Conservation (phyloP, 2,888 invertebrate genomes). For the Leptarthrus brevirostris region DNA sequence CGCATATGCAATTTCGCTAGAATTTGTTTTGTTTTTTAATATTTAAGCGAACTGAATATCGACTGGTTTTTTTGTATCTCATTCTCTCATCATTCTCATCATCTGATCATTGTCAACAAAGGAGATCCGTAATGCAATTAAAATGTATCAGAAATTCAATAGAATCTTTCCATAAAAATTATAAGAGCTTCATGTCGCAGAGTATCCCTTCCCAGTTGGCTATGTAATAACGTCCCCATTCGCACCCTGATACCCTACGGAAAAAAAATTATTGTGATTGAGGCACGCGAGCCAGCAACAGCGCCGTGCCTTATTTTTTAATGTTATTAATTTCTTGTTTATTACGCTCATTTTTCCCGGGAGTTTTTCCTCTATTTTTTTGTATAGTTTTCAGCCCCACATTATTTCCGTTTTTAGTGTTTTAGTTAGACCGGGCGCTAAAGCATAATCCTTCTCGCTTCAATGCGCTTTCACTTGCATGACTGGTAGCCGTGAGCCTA, state of each 20-base stretch:
- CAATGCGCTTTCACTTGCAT: slow-evolving; percentile 47
- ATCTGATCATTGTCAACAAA: no score
- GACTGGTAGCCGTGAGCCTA: slow-evolving; percentile 34
- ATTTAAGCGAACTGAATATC: no score
- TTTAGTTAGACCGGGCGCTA: background rate
- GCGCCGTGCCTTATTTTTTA: slow-evolving; percentile 39
- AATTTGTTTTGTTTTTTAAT: no score
- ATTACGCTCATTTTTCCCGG: slow-evolving; percentile 40
- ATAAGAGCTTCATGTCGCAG: slow-evolving; percentile 33
- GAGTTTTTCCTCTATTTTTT: slow-evolving; percentile 12
- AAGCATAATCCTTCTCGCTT: slow-evolving; percentile 36
- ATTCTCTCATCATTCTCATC: no score
- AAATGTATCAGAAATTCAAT: slow-evolving; percentile 15
- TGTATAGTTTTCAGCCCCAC: background rate
- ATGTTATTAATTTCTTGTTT: slow-evolving; percentile 50
- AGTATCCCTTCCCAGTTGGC: background rate
- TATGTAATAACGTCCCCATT: slow-evolving; percentile 23
- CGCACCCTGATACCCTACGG: slow-evolving; percentile 15
- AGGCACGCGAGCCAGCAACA: slow-evolving; percentile 48
- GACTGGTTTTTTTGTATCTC: no score
- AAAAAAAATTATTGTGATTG: slow-evolving; percentile 37
- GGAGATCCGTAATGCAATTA: no score
- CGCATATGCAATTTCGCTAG: no score
- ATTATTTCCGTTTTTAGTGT: background rate
- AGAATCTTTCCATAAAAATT: slow-evolving; percentile 40